phyloP scores from a whole-genome alignment of 1,140 invertebrate genomes.

The Heliconius eleuchia region DNA sequence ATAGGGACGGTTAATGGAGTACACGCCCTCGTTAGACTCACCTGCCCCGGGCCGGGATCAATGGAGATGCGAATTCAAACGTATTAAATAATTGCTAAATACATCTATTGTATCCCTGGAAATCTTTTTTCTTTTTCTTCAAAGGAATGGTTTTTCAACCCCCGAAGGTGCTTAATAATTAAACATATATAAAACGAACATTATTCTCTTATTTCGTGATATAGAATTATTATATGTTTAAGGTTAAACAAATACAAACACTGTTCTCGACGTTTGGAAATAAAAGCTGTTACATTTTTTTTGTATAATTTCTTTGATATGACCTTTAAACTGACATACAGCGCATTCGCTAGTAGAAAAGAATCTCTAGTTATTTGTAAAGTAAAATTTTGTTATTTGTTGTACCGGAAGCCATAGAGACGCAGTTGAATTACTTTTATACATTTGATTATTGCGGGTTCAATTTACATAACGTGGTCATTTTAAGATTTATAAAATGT shows the following conservation, averaged over 20 bases:
- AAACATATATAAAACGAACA: not conserved
- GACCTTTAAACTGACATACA: conserved; percentile 5
- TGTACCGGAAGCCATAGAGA: not conserved
- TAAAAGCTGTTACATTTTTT: not conserved
- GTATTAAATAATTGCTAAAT: conserved; percentile 31
- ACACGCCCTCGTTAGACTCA: conserved; percentile 35
- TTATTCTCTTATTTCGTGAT: conserved; percentile 8
- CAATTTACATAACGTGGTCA: no score
- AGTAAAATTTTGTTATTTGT: not conserved
- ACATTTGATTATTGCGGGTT: no score
- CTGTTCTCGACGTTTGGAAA: not conserved
- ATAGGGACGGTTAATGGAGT: conserved; percentile 46
- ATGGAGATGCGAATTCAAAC: conserved; percentile 29
- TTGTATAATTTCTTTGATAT: not conserved
- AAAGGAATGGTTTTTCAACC: conserved; percentile 11
- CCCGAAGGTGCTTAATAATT: conserved; percentile 5
- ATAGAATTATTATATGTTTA: not conserved
- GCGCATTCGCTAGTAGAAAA: not conserved
- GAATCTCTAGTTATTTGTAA: not conserved
- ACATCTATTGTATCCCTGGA: conserved; percentile 19
- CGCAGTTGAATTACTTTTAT: not conserved
- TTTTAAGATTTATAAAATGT: no score
- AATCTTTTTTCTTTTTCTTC: conserved; percentile 23
- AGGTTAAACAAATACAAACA: not conserved
- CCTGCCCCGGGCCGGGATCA: conserved; percentile 36